phyloP scores from a whole-genome alignment of 1,140 invertebrate species.

The Gonioctena quinquepunctata region DNA sequence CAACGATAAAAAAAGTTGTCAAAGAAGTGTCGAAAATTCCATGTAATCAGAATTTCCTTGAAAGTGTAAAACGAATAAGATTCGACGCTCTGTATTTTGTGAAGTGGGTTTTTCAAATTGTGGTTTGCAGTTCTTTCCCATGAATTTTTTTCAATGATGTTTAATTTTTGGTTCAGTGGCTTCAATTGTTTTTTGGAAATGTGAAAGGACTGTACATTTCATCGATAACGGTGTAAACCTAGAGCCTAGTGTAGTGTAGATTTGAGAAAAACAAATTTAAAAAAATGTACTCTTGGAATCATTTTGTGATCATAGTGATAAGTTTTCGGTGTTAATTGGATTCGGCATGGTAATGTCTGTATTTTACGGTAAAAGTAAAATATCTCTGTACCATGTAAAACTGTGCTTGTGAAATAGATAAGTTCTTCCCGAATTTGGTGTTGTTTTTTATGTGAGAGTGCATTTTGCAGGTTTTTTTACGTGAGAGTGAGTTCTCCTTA shows the following conservation, averaged over 20 bases:
- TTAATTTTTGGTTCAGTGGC: constrained; percentile 25
- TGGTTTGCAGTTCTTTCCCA: constrained; percentile 49
- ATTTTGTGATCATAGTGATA: constrained; percentile 8
- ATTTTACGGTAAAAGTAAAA: constrained; percentile 15
- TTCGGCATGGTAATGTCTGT: constrained; percentile 1
- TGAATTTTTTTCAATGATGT: constrained; percentile 25
- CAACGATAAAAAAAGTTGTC: constrained; percentile 36
- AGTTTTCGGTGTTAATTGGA: constrained; percentile 11
- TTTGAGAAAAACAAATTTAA: background rate
- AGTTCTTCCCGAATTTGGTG: constrained; percentile 23
- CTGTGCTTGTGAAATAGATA: constrained; percentile 35
- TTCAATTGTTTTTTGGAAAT: constrained; percentile 34
- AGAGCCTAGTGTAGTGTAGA: constrained; percentile 46
- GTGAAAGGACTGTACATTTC: constrained; percentile 45
- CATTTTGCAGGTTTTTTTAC: background rate
- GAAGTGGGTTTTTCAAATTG: constrained; percentile 30
- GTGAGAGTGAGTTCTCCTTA: background rate
- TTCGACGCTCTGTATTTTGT: constrained; percentile 14
- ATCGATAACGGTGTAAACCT: constrained; percentile 36
- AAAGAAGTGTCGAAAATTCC: constrained; percentile 24
- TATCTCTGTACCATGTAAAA: constrained; percentile 15
- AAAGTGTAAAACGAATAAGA: background rate
- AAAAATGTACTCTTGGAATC: background rate
- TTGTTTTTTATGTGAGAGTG: constrained; percentile 17
- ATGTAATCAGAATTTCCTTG: constrained; percentile 25